Percentiles rank a stretch among this genome's conserved stretches.
phyloP scores from a whole-genome alignment of 2,113 vertebrate genomes.

The Varanus salvator region DNA sequence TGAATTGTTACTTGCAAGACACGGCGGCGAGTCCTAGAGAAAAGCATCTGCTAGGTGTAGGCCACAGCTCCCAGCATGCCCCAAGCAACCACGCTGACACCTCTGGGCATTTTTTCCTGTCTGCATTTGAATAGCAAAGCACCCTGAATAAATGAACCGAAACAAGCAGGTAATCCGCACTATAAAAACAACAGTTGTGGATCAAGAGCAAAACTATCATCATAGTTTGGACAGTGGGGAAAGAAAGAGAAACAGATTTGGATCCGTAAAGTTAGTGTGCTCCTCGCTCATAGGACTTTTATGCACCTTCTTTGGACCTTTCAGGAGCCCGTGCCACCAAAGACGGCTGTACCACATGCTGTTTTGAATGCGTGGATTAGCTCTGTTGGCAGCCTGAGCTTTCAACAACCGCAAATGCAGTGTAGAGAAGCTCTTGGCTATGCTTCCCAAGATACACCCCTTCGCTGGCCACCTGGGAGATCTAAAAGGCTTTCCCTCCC shows the following conservation, averaged over 20 bases:
- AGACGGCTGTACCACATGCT: neutral
- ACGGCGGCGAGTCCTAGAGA: no score
- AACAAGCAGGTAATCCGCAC: neutral
- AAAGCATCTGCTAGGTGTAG: no score
- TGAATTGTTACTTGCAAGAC: no score
- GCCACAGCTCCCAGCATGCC: no score
- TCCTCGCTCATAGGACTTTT: neutral
- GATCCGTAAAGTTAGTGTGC: neutral
- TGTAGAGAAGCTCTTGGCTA: fast-evolving
- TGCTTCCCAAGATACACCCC: neutral
- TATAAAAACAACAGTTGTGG: neutral
- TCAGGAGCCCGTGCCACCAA: neutral
- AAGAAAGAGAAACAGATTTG: no score
- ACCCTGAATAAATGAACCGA: no score
- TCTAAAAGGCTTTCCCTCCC: fast-evolving
- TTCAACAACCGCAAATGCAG: neutral
- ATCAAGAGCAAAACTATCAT: no score
- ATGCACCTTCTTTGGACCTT: neutral
- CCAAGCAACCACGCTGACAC: no score
- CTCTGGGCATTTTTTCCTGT: no score
- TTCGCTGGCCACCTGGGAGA: neutral
- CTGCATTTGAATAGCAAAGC: no score
- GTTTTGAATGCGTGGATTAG: neutral
- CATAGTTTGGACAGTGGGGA: no score
- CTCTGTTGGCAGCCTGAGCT: neutral